A percentile compares a stretch with the other conserved stretches of the same genome.
Conservation (phyloP, 37 sponge, comb jelly and placozoan species). For the Lycopodina hypogea region DNA sequence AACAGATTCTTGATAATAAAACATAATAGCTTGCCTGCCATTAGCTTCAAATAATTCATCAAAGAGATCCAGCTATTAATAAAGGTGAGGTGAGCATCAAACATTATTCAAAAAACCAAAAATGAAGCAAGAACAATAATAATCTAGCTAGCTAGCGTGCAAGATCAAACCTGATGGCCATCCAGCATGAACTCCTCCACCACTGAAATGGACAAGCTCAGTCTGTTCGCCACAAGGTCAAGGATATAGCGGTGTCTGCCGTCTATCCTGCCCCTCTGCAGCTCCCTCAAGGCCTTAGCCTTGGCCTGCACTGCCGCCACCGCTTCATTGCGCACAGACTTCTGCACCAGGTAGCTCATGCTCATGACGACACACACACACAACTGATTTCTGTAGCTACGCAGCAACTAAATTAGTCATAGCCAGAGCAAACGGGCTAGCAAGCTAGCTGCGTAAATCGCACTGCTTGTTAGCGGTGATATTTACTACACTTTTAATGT, state of each 20-base stretch:
- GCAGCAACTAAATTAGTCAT: conserved; percentile 9
- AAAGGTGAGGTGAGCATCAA: neutral
- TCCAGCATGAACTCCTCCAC: conserved; percentile 81
- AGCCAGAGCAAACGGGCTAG: too few species aligned
- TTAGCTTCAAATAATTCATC: conserved; percentile 78
- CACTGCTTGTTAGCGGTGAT: neutral
- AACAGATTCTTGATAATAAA: conserved; percentile 78
- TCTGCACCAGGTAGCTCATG: neutral
- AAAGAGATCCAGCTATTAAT: conserved; percentile 68
- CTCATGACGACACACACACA: neutral
- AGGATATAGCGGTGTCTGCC: conserved; percentile 67
- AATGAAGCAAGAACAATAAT: neutral
- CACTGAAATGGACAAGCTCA: conserved; percentile 38
- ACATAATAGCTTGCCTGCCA: conserved; percentile 70
- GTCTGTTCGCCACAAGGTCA: conserved; percentile 47
- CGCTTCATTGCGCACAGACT: conserved; percentile 29
- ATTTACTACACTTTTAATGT: too few species aligned
- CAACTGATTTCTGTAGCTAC: neutral
- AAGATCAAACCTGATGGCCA: conserved; percentile 73
- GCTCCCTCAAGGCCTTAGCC: conserved; percentile 60
- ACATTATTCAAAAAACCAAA: neutral
- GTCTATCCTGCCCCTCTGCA: conserved; percentile 62
- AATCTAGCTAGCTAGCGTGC: too few species aligned
- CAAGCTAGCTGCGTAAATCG: neutral
- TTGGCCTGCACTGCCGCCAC: conserved; percentile 25